Conservation (phyloP, 2,888 invertebrate genomes). For the Mongoloraphidia duomilia region DNA sequence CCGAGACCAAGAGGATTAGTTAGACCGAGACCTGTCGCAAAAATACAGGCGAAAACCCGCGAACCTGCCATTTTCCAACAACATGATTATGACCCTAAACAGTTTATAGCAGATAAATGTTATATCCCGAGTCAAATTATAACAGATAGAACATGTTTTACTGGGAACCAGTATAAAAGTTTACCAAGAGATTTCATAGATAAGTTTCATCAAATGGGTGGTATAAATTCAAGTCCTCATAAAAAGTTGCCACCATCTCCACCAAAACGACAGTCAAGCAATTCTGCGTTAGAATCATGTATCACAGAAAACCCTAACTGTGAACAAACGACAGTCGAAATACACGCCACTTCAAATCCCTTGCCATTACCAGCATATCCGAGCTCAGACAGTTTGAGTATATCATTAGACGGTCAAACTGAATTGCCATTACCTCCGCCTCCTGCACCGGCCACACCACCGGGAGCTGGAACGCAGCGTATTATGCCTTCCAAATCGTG, state of each 20-base stretch:
- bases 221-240: constrained; percentile 41
- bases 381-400: constrained; percentile 47
- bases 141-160: constrained; percentile 1
- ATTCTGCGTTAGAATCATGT: constrained; percentile 20
- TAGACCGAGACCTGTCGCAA: constrained; percentile 68
- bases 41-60: constrained; percentile 45
- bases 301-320: constrained; percentile 12
- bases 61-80: constrained; percentile 21
- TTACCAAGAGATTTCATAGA: constrained; percentile 36
- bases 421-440: constrained; percentile 52
- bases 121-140: background rate
- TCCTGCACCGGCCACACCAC: constrained; percentile 47
- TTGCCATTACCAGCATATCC: constrained; percentile 48
- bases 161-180: constrained; percentile 33
- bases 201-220: constrained; percentile 31
- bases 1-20: constrained; percentile 73
- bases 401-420: constrained; percentile 35
- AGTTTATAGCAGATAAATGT: constrained; percentile 20
- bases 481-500: constrained; percentile 37
- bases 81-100: constrained; percentile 31
- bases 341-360: constrained; percentile 38
- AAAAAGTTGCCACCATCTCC: constrained; percentile 72
- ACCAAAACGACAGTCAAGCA: constrained; percentile 51
- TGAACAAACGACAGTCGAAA: constrained; percentile 28
- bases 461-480: constrained; percentile 33